Evolutionary conservation across 2,797 vertebrate genomes (phyloP).

Genomic region (Kryptopterus vitreolus): DNA sequence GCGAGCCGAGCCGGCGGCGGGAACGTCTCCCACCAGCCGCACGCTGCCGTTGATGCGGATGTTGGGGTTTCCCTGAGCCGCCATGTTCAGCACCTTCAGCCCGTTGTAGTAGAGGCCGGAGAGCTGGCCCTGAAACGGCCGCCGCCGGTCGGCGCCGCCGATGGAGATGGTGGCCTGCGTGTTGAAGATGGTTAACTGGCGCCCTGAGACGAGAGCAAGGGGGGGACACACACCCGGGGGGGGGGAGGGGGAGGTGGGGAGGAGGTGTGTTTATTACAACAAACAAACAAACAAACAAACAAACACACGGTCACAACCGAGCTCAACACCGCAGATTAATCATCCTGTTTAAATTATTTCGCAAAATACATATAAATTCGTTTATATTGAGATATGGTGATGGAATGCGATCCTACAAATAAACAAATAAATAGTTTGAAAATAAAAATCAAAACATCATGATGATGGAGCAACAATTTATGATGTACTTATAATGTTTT

Average conservation of each 20-base stretch:
- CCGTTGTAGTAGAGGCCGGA: slow-evolving; percentile 98
- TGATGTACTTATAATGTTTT: slow-evolving; percentile 43
- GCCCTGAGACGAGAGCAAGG: slow-evolving; percentile 75
- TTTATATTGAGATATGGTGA: too few species aligned
- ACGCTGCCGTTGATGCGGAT: slow-evolving; percentile 96
- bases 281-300: neutral
- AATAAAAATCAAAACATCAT: neutral
- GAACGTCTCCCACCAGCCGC: slow-evolving; percentile 91
- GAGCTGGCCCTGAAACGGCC: slow-evolving; percentile 96
- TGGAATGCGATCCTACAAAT: neutral
- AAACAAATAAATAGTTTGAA: too few species aligned
- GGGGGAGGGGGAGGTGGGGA: too few species aligned
- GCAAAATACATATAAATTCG: too few species aligned
- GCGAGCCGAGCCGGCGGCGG: slow-evolving; percentile 84
- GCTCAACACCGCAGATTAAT: slow-evolving; percentile 22
- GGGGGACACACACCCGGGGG: slow-evolving; percentile 59
- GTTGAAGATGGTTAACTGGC: slow-evolving; percentile 99
- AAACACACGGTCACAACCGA: neutral
- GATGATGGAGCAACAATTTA: slow-evolving; percentile 46
- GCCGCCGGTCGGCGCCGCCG: slow-evolving; percentile 88
- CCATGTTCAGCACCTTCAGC: slow-evolving; percentile 96
- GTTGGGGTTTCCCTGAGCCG: slow-evolving; percentile 90
- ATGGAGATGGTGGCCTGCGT: slow-evolving; percentile 95
- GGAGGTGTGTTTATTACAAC: slow-evolving; percentile 22
- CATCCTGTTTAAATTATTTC: slow-evolving; percentile 31